Base-by-base conservation (phyloP, 2,797 vertebrate genomes). In the Diplodus puntazzo region DNA sequence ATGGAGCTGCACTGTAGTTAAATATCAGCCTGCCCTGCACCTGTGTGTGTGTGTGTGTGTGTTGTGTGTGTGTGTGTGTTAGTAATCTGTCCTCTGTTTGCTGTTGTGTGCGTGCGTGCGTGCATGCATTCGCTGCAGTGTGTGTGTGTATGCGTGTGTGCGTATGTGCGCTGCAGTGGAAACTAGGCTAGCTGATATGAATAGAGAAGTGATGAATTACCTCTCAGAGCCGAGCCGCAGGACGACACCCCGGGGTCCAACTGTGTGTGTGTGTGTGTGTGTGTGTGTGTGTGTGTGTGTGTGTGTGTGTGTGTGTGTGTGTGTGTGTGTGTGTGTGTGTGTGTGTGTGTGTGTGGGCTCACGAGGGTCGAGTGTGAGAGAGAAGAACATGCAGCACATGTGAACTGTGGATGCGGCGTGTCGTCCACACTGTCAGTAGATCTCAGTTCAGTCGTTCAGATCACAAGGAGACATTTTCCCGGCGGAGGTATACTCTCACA, bases 191-290 rank as follows among this genome's bases (percentile, higher is more conserved):
- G 83, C 63, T 73, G 83, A 88, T 92, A 88, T 88, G 86, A 92
- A 92, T 88, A 91, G 81, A 87, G 82, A 82, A 82, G 80, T 90
- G 91, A 93, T 90, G 83, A 92, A 93, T 92, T 89, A 84, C 81
- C 83, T 88, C 82, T 88, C 81, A 62, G 71, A 85, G 78, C 63
- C 14, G 23, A 88, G 84, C 85, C 17, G 59, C 86, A 85, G 85
- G 82, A 89, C 82, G 72, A 77, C 86, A 88, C 87, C 80, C 83
- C 39, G 74, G 79, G 64, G 88, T 85, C 76, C 71, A 27, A 39
- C 49, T 55, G 5, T 68, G 13, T 72, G 57, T 42, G 46, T 60
- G 14, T 18, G 55, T 49, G 68, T 59, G 54, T 66, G 46, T 48
- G 57, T 34, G 58, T 61, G 39, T n/a, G 55, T 48, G 34, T 23